phyloP scores from a whole-genome alignment of 2,888 invertebrate species.

The Caenorhabditis sp. region DNA sequence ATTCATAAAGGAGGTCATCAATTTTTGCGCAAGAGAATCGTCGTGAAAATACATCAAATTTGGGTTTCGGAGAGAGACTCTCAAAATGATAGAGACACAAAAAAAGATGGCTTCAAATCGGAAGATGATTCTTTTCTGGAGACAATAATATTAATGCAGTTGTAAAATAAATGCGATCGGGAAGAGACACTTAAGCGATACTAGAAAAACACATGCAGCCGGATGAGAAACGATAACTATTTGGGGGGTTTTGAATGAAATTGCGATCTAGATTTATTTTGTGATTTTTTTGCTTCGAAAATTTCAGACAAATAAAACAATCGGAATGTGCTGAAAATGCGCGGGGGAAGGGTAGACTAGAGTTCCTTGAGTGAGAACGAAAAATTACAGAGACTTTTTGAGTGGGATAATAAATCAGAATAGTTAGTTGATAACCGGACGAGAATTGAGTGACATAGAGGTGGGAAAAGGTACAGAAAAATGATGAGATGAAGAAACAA shows the following conservation, averaged over 20 bases:
- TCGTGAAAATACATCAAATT: slow-evolving; percentile 7
- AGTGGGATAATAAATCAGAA: background rate
- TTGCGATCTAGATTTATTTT: slow-evolving; percentile 36
- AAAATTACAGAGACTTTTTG: no score
- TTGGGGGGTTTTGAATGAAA: slow-evolving; percentile 11
- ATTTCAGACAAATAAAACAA: slow-evolving; percentile 26
- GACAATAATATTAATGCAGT: slow-evolving; percentile 43
- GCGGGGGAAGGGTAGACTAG: slow-evolving; percentile 5
- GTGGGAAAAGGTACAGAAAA: background rate
- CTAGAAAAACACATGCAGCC: slow-evolving; percentile 17
- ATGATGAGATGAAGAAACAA: background rate
- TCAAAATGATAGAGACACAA: slow-evolving; percentile 7
- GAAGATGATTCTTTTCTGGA: slow-evolving; percentile 5
- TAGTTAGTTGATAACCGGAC: slow-evolving; percentile 19
- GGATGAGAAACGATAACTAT: slow-evolving; percentile 8
- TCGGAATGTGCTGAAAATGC: slow-evolving; percentile 42
- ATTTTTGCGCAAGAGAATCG: slow-evolving; percentile 32
- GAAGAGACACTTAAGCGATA: slow-evolving; percentile 28
- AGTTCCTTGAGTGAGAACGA: background rate
- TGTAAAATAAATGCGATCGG: slow-evolving; percentile 20
- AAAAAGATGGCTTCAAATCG: slow-evolving; percentile 22
- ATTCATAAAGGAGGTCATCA: slow-evolving; percentile 60
- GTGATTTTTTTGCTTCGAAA: slow-evolving; percentile 1
- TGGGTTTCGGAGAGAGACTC: background rate
- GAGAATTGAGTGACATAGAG: slow-evolving; percentile 30